Evolutionary conservation across 2,888 invertebrate species (phyloP), one percentile per base, ranked within the genome.

Genomic region (Macropis europaea): DNA sequence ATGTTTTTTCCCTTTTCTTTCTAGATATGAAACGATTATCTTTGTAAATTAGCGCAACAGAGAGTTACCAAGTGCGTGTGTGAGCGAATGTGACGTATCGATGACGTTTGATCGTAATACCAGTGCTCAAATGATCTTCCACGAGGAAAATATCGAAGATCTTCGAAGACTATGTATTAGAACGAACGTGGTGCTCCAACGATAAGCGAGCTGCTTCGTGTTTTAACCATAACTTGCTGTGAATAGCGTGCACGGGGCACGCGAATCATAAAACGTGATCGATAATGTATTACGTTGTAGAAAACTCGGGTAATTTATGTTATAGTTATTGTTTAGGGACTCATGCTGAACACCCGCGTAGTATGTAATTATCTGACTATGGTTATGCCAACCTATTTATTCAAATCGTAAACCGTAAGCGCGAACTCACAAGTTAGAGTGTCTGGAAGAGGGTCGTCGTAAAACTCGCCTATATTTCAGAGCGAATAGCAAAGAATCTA

Each of bases 331-430:
- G n/a, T 32, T 54, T 57, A 26, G n/a, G 36, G 22, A 22, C 17
- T 60, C 63, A 9, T 64, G 42, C 38, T 19, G 43, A 61, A 53
- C 54, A 53, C 52, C 70, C 59, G 47, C 36, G 9, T 73, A 77
- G 54, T 24, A 50, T 62, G 24, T 73, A 78, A 76, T 36, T 64
- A 64, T 78, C 66, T 76, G 76, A 78, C 78, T 52, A 78, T 78
- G 80, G 80, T 80, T 80, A 81, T 80, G 81, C 76, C 76, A 80
- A 71, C 73, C 70, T 80, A 80, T 80, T 80, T 80, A 80, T 80
- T 79, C 6, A 61, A 69, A 74, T 67, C 36, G 17, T 73, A 73
- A 57, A 63, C 43, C 52, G 38, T 64, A 63, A 53, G 42, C 38
- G 36, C 17, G 30, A 38, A 53, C 13, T 36, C 38, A 47, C 9